Conservation (phyloP, 2,797 vertebrate species). For the Spinus pinus region DNA sequence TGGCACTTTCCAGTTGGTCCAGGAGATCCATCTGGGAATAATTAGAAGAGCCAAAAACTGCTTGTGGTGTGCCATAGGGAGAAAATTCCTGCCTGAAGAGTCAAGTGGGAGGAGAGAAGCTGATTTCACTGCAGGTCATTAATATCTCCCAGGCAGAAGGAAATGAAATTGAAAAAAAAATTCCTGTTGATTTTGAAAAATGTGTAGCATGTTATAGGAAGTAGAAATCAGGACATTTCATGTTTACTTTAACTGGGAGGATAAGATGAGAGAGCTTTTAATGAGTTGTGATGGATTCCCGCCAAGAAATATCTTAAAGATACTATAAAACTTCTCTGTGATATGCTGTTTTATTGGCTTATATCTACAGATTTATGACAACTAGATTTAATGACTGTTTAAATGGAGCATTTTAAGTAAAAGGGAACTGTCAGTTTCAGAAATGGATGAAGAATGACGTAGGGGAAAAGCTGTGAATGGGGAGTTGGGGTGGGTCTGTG, state of each 20-base stretch:
- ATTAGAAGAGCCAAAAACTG: neutral
- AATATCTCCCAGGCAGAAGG: neutral
- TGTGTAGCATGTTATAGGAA: neutral
- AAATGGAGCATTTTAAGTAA: neutral
- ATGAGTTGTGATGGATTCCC: neutral
- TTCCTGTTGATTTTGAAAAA: neutral
- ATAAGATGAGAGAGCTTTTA: neutral
- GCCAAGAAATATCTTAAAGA: conserved; percentile 7
- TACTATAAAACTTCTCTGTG: neutral
- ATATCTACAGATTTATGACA: neutral
- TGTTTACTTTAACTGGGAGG: neutral
- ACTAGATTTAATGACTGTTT: neutral
- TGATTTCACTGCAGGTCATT: neutral
- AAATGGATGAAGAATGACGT: neutral
- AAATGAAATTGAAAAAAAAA: neutral
- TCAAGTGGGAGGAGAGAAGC: neutral
- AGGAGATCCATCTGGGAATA: neutral
- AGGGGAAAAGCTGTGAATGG: neutral
- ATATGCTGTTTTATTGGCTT: neutral
- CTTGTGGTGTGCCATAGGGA: neutral
- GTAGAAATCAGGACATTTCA: neutral
- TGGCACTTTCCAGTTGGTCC: neutral
- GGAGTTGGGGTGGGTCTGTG: neutral
- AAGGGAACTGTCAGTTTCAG: neutral
- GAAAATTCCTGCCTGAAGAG: neutral